Base-by-base conservation (phyloP, 23 tunicate species). In the Aplidium turbinatum region DNA sequence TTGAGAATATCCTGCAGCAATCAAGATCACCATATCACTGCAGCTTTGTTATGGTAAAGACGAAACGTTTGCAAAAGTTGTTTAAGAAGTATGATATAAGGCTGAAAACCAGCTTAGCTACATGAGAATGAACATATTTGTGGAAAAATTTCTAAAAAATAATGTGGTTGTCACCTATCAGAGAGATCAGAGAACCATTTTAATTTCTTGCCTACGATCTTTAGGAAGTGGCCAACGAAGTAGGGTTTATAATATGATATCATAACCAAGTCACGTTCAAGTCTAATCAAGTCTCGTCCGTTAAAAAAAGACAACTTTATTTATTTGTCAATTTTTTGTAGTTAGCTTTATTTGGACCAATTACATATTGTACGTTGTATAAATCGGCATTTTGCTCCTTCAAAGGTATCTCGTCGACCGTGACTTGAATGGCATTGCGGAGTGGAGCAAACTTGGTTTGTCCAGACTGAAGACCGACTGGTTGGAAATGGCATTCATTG, bases 341-440 rank as follows among this genome's bases (percentile, higher is more conserved):
- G n/a, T n/a, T n/a, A n/a, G n/a, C n/a, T n/a, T n/a, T n/a, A n/a
- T n/a, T n/a, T n/a, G n/a, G n/a, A n/a, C n/a, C n/a, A n/a, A n/a
- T n/a, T n/a, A n/a, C n/a, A n/a, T n/a, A n/a, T n/a, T n/a, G n/a
- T n/a, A n/a, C n/a, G n/a, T n/a, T n/a, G n/a, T n/a, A n/a, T n/a
- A n/a, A n/a, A n/a, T n/a, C n/a, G n/a, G n/a, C n/a, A n/a, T n/a
- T n/a, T n/a, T n/a, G n/a, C 50, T 42, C 38, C 38, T 67, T 67
- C 5, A n/a, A 18, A 76, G 82, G 82, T 76, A 76, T 42, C 51
- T 76, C 1, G 11, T 45, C 29, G 11, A 76, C n/a, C 71, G 82
- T 28, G 82, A 76, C 31, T 4, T 4, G 13, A 76, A 76, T 35
- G 82, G 71, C 3, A 29, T 76, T n/a, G 82, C 69, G 18, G 82